These are phyloP conservation scores for Acrobasis repandana DNA, from an alignment of 2,888 invertebrate genomes.

Conservation along the genomic window DNA sequence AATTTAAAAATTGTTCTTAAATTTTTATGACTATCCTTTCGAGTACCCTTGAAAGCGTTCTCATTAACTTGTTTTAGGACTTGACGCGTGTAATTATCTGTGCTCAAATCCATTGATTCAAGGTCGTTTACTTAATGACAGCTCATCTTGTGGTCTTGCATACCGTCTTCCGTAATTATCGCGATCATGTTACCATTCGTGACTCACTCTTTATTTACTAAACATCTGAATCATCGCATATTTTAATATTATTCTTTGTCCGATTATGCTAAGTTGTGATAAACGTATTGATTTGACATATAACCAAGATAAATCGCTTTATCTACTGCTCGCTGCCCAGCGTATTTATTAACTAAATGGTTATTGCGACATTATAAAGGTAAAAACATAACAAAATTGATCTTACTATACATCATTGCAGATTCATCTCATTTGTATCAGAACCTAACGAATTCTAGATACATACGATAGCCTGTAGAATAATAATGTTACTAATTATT, in stretches of 20 bases:
- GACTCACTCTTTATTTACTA: slow-evolving; percentile 21
- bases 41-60: background rate
- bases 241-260: slow-evolving; percentile 11
- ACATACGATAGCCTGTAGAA: too few species aligned
- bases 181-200: slow-evolving; percentile 22
- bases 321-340: background rate
- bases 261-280: slow-evolving; percentile 6
- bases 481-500: too few species aligned
- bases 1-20: too few species aligned
- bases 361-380: too few species aligned
- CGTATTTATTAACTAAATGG: too few species aligned
- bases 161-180: slow-evolving; percentile 24
- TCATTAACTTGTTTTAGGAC: slow-evolving; percentile 3
- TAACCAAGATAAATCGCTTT: background rate
- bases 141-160: slow-evolving; percentile 21
- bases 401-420: too few species aligned
- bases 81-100: slow-evolving; percentile 3
- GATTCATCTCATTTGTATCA: too few species aligned
- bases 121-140: slow-evolving; percentile 21
- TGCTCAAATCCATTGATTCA: slow-evolving; percentile 15
- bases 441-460: too few species aligned
- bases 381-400: too few species aligned
- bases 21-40: background rate
- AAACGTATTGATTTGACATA: background rate
- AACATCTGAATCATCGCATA: slow-evolving; percentile 20